These are phyloP conservation scores for Drosophila nr. fundita DNA, from an alignment of 2,888 invertebrate species.

Conservation along the genomic window DNA sequence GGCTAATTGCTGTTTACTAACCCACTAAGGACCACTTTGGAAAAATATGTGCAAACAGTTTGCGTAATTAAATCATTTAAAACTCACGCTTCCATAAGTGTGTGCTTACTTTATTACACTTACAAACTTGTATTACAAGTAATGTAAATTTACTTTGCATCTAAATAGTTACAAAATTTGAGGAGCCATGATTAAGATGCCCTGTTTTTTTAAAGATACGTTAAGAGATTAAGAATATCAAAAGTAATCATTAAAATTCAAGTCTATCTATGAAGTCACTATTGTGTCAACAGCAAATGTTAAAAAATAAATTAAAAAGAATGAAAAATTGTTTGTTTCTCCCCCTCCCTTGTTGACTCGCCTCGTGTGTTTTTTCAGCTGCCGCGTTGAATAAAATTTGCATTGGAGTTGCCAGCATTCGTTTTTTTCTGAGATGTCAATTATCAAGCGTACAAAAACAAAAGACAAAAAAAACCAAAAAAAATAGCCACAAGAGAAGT, in stretches of 20 bases:
- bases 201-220: too few relatives aligned
- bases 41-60: neutral
- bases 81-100: neutral
- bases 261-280: neutral
- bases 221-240: too few relatives aligned
- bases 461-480: neutral
- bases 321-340: slow-evolving; percentile 17
- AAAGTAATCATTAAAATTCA: neutral
- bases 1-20: neutral
- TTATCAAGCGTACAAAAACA: neutral
- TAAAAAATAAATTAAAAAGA: neutral
- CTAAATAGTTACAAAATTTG: neutral
- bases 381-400: slow-evolving; percentile 19
- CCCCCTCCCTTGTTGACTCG: neutral
- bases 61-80: neutral
- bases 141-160: neutral
- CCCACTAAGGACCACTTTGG: neutral
- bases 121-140: neutral
- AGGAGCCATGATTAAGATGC: neutral
- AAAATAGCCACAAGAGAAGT: slow-evolving; percentile 16
- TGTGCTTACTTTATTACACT: neutral
- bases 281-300: slow-evolving; percentile 16
- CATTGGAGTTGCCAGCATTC: neutral
- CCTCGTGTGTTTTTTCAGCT: slow-evolving; percentile 24
- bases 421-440: slow-evolving; percentile 11